Evolutionary conservation across 1,140 invertebrate genomes (phyloP).

Genomic region (Plutomurus gul): DNA sequence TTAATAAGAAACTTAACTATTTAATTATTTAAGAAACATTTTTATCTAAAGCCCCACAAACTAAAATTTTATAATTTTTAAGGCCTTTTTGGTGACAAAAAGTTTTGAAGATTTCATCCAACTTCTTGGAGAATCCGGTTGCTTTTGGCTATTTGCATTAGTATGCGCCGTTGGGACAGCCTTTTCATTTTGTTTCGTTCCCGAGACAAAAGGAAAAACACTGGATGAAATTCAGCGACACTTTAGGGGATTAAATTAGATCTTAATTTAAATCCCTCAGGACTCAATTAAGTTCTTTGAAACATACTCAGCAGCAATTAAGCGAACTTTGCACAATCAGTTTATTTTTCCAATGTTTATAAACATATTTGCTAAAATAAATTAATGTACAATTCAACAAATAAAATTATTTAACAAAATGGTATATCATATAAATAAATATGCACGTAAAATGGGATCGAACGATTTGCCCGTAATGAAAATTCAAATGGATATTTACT

Average conservation of each 20-base stretch:
- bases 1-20: not conserved
- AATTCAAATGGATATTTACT: too few relatives aligned
- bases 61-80: slow-evolving; percentile 60
- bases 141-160: slow-evolving; percentile 57
- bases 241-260: slow-evolving; percentile 32
- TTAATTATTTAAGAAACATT: not conserved
- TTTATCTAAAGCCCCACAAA: slow-evolving; percentile 55
- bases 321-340: too few relatives aligned
- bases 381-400: too few relatives aligned
- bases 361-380: too few relatives aligned
- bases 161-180: slow-evolving; percentile 59
- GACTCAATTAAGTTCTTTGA: too few relatives aligned
- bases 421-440: too few relatives aligned
- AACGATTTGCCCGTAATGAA: too few relatives aligned
- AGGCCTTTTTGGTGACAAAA: slow-evolving; percentile 62
- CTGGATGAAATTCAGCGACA: slow-evolving; percentile 64
- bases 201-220: slow-evolving; percentile 65
- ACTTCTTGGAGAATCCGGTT: slow-evolving; percentile 57
- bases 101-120: slow-evolving; percentile 60
- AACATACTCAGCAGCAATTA: too few relatives aligned
- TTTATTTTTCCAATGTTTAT: too few relatives aligned
- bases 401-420: too few relatives aligned
- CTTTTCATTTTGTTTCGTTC: slow-evolving; percentile 62
- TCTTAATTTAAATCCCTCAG: too few relatives aligned
- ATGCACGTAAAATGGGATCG: too few relatives aligned